Conservation (phyloP, 2,797 vertebrate species). For the Cyclura pinguis region DNA sequence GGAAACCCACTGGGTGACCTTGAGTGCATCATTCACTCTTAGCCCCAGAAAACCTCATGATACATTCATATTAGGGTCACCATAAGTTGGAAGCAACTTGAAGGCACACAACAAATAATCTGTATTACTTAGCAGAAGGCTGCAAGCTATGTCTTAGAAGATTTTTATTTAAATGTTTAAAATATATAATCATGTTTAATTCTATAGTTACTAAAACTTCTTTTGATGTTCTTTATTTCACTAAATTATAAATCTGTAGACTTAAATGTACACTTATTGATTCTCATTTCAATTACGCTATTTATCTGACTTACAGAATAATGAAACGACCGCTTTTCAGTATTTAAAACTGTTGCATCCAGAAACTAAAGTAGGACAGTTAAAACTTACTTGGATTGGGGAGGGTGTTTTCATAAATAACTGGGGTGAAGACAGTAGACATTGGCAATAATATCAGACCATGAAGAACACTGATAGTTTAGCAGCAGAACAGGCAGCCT, state of each 20-base stretch:
- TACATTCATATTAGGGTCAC: no score
- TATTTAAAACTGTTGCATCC: conserved; percentile 21
- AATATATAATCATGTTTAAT: conserved; percentile 32
- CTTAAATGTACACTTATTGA: conserved; percentile 8
- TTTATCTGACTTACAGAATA: not conserved
- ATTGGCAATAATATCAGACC: not conserved
- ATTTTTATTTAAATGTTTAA: conserved; percentile 42
- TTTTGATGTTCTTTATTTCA: conserved; percentile 24
- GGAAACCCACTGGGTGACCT: no score
- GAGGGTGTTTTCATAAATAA: not conserved
- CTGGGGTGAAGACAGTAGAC: not conserved
- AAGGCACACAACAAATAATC: not conserved
- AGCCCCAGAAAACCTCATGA: no score
- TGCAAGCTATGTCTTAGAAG: not conserved
- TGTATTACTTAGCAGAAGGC: not conserved
- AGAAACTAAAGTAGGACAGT: not conserved
- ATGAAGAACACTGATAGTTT: conserved; percentile 10
- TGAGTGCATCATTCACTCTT: no score
- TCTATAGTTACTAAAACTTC: conserved; percentile 28
- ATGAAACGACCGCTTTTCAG: not conserved
- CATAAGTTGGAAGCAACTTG: no score
- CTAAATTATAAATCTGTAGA: conserved; percentile 17
- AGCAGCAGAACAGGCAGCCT: not conserved
- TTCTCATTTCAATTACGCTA: conserved; percentile 14
- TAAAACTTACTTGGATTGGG: conserved; percentile 5